Conservation (phyloP, 2,797 vertebrate genomes). For the Microchirus variegatus region DNA sequence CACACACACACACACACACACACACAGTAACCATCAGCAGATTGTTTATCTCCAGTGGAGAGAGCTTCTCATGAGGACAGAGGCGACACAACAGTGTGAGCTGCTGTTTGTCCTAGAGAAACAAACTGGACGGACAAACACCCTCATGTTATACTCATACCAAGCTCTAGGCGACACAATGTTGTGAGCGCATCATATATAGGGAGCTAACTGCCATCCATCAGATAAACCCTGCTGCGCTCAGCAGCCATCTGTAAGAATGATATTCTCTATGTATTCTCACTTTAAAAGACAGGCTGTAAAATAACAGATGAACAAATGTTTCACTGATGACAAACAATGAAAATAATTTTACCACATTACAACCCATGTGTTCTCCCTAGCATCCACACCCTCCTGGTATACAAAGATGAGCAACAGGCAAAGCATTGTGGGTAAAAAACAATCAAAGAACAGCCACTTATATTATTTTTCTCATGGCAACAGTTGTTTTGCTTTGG, state of each 20-base stretch:
- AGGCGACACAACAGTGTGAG: slow-evolving; percentile 49
- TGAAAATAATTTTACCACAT: slow-evolving; percentile 14
- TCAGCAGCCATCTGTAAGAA: no score
- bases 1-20: slow-evolving; percentile 63
- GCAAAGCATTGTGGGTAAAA: slow-evolving; percentile 46
- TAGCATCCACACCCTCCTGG: slow-evolving; percentile 18
- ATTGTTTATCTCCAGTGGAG: slow-evolving; percentile 70
- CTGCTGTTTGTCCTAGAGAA: slow-evolving; percentile 44
- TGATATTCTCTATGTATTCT: no score
- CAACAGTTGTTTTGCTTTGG: slow-evolving; percentile 73
- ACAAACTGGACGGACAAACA: slow-evolving; percentile 29
- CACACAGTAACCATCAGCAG: slow-evolving; percentile 48
- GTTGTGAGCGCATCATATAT: slow-evolving; percentile 27
- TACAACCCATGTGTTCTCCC: slow-evolving; percentile 32
- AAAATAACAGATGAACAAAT: neutral
- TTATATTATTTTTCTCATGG: slow-evolving; percentile 66
- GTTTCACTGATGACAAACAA: slow-evolving; percentile 4
- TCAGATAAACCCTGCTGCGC: slow-evolving; percentile 23
- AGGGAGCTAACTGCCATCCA: slow-evolving; percentile 39
- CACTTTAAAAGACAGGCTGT: neutral
- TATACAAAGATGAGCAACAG: slow-evolving; percentile 14
- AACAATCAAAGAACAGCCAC: slow-evolving; percentile 44
- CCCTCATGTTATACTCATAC: slow-evolving; percentile 43
- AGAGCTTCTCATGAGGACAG: slow-evolving; percentile 42
- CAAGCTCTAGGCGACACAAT: slow-evolving; percentile 34